Conservation (phyloP, 2,888 invertebrate species). For the Anoncus sp. region DNA sequence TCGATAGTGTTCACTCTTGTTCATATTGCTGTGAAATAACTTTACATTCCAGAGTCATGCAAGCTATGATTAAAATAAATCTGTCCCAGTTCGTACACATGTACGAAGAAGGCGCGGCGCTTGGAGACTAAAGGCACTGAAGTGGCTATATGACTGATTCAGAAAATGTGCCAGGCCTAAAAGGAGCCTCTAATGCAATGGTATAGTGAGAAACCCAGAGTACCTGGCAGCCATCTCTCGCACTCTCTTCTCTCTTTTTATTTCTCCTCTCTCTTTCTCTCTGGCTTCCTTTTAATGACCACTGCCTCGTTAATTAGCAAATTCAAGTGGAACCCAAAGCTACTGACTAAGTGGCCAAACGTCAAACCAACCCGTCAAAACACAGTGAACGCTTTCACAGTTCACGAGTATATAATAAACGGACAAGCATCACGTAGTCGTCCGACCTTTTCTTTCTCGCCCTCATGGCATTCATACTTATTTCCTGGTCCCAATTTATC, state of each 20-base stretch:
- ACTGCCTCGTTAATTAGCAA: constrained; percentile 49
- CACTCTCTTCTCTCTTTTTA: too few species aligned
- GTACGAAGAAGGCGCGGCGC: not conserved
- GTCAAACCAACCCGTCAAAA: constrained; percentile 25
- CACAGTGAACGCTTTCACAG: constrained; percentile 32
- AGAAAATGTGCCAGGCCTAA: not conserved
- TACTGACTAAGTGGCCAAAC: constrained; percentile 39
- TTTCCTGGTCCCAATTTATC: not conserved
- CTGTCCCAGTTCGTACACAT: not conserved
- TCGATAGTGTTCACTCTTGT: not conserved
- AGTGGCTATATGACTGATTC: constrained; percentile 2
- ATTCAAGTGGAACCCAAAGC: constrained; percentile 47
- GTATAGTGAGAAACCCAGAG: not conserved
- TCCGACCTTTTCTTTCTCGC: constrained; percentile 9
- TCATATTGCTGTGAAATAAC: not conserved
- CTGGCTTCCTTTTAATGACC: constrained; percentile 7
- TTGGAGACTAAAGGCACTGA: not conserved
- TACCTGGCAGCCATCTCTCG: not conserved
- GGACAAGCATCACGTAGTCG: not conserved
- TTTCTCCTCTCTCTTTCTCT: too few species aligned
- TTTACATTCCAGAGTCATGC: not conserved
- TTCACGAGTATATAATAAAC: not conserved
- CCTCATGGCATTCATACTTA: not conserved
- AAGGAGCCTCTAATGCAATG: not conserved
- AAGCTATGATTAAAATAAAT: constrained; percentile 10